These are phyloP conservation scores for Chlorops oryzae DNA, from an alignment of 1,140 invertebrate species.

Conservation along the genomic window DNA sequence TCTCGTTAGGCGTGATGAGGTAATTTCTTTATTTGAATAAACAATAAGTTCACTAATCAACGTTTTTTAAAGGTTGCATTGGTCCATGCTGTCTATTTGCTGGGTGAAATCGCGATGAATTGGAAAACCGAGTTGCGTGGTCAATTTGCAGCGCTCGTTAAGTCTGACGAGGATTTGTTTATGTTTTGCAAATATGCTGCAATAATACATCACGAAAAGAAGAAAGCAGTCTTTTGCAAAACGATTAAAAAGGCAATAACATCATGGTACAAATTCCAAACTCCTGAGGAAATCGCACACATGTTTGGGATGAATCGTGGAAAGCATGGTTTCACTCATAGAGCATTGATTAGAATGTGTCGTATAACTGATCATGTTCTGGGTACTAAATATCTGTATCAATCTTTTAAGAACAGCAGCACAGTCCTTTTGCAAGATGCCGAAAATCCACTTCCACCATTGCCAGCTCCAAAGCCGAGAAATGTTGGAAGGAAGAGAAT, in stretches of 20 bases:
- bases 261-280: constrained; percentile 28
- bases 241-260: constrained; percentile 33
- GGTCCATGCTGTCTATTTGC: constrained; percentile 29
- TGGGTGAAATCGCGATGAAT: constrained; percentile 18
- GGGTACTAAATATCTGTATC: no score
- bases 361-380: constrained; percentile 20
- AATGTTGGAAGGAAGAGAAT: no score
- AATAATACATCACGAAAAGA: constrained; percentile 21
- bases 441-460: no score
- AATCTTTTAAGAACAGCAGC: no score
- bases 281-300: constrained; percentile 21
- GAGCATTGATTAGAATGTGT: constrained; percentile 25
- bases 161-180: constrained; percentile 26
- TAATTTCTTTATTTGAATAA: no score
- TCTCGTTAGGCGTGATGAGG: constrained; percentile 30
- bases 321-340: constrained; percentile 20
- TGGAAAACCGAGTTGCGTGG: constrained; percentile 22
- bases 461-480: no score
- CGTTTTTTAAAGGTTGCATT: no score
- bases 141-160: constrained; percentile 19
- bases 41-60: no score
- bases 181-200: constrained; percentile 27
- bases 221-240: constrained; percentile 23
- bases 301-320: constrained; percentile 24
- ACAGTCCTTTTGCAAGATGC: no score